These are phyloP conservation scores for Latheticus oryzae DNA, from an alignment of 2,888 invertebrate genomes.

Conservation along the genomic window DNA sequence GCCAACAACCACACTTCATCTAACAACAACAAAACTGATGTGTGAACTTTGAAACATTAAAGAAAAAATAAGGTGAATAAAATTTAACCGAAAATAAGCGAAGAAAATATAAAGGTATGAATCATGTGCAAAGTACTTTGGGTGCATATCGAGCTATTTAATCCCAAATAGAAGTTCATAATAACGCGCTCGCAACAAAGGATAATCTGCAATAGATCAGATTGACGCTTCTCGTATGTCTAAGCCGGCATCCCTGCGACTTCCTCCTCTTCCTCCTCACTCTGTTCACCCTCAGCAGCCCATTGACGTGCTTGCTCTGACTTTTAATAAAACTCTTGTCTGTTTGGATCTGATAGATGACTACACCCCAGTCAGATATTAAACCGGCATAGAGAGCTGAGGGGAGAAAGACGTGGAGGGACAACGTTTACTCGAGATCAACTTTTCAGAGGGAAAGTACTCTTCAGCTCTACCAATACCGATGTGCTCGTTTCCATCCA, in stretches of 20 bases:
- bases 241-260: constrained; percentile 44
- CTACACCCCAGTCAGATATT: constrained; percentile 69
- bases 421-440: constrained; percentile 56
- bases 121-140: constrained; percentile 34
- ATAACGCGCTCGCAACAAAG: constrained; percentile 45
- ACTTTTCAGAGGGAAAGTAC: constrained; percentile 57
- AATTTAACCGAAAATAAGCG: background rate
- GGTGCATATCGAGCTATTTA: constrained; percentile 36
- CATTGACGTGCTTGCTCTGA: constrained; percentile 66
- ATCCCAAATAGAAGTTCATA: constrained; percentile 42
- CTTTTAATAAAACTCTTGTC: constrained; percentile 71
- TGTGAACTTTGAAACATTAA: background rate
- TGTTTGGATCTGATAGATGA: constrained; percentile 70
- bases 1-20: constrained; percentile 10
- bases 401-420: constrained; percentile 48
- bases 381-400: constrained; percentile 59
- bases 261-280: constrained; percentile 38
- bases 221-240: constrained; percentile 53
- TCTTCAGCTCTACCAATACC: constrained; percentile 49
- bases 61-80: background rate
- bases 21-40: no score
- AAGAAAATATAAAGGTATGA: constrained; percentile 31
- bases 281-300: constrained; percentile 51
- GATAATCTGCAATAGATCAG: constrained; percentile 49
- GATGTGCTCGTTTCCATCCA: constrained; percentile 44